Conservation (phyloP, 2,113 vertebrate genomes). For the Mohoua ochrocephala region DNA sequence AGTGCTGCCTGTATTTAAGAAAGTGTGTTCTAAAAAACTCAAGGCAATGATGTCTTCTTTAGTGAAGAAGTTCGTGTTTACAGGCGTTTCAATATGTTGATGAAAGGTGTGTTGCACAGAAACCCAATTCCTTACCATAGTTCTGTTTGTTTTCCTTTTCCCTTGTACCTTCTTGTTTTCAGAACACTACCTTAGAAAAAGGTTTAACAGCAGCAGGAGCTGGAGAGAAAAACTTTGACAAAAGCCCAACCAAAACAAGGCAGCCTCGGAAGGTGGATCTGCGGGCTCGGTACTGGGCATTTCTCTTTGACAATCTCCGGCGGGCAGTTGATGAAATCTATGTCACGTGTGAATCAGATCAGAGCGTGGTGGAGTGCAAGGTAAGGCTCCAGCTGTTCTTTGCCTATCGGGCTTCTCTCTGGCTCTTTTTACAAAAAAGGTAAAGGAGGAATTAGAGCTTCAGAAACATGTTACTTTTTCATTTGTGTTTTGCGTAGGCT, state of each 20-base stretch:
- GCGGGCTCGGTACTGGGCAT: conserved; percentile 95
- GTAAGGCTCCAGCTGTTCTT: conserved; percentile 54
- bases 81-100: not conserved
- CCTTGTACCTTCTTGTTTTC: not conserved
- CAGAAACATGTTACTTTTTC: not conserved
- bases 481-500: not conserved
- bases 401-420: rapidly evolving
- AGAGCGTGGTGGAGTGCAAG: conserved; percentile 98
- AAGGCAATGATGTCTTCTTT: not conserved
- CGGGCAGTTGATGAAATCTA: conserved; percentile 97
- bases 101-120: not conserved
- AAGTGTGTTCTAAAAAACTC: not conserved
- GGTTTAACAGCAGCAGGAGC: conserved; percentile 61
- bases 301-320: conserved; percentile 95
- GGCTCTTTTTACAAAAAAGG: not conserved
- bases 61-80: not conserved
- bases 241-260: conserved; percentile 90
- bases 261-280: conserved; percentile 94
- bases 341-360: conserved; percentile 95
- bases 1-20: not conserved
- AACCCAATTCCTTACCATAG: not conserved
- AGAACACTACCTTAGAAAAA: conserved; percentile 84
- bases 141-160: not conserved
- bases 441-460: not conserved
- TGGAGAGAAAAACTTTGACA: conserved; percentile 88